phyloP scores from a whole-genome alignment of 2,888 invertebrate genomes.

The Eupithecia centaureata region DNA sequence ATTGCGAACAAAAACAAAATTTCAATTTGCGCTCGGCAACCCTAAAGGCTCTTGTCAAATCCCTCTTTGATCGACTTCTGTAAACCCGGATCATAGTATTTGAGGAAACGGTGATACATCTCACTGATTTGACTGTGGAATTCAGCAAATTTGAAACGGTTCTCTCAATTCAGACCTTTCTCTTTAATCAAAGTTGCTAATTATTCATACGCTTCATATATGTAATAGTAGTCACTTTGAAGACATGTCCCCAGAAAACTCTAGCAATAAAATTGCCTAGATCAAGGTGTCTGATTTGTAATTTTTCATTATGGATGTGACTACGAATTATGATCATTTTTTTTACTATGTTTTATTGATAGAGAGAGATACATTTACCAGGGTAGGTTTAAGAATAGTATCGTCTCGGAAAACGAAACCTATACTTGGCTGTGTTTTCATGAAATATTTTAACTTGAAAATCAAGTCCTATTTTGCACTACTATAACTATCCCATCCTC shows the following conservation, averaged over 20 bases:
- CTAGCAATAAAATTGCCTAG: neutral
- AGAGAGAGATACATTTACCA: too few species aligned
- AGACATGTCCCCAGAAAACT: neutral
- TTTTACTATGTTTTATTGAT: too few species aligned
- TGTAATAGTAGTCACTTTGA: neutral
- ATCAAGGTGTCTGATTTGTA: too few species aligned
- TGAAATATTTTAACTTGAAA: neutral
- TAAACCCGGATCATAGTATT: conserved; percentile 40
- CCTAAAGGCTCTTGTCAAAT: conserved; percentile 65
- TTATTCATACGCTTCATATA: neutral
- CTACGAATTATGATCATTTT: too few species aligned
- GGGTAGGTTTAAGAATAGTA: neutral
- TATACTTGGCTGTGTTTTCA: too few species aligned
- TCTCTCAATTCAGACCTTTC: conserved; percentile 5
- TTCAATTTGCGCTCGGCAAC: conserved; percentile 63
- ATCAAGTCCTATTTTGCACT: conserved; percentile 12
- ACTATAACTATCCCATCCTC: conserved; percentile 6
- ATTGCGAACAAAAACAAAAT: conserved; percentile 74
- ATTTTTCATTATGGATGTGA: too few species aligned
- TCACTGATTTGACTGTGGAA: conserved; percentile 14
- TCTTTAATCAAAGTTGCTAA: neutral
- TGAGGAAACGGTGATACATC: conserved; percentile 23
- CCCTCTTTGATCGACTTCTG: conserved; percentile 77
- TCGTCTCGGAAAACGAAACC: neutral
- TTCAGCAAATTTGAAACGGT: neutral